Evolutionary conservation across 2,888 invertebrate species (phyloP), one percentile per base, ranked within the genome.

Genomic region (Falcaria lacertinaria): DNA sequence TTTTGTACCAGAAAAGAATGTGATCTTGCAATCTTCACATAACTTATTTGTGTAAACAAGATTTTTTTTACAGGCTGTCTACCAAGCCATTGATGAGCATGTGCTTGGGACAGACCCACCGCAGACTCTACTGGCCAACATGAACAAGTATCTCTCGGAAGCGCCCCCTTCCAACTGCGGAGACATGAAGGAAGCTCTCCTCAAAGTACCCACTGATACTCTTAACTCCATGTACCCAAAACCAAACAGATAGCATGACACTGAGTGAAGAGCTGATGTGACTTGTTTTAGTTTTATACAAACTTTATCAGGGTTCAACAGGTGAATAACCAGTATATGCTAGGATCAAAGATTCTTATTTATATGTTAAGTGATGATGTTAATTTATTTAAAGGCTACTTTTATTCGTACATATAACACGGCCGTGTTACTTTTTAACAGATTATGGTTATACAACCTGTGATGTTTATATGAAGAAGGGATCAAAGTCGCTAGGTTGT

Each of bases 31-130:
- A n/a, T n/a, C n/a, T n/a, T n/a, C n/a, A n/a, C n/a, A n/a, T n/a
- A n/a, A n/a, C n/a, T n/a, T n/a, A n/a, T n/a, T n/a, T n/a, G n/a
- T n/a, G n/a, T n/a, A n/a, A n/a, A n/a, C n/a, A n/a, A n/a, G n/a
- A n/a, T n/a, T n/a, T 48, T 54, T 54, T 44, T 78, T 74, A 22
- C 71, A 85, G 84, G 86, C 88, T 25, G 69, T 89, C 11, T 86
- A 88, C 53, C 69, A 64, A 42, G 82, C 86, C 1, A 69, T 87
- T 19, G 67, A 76, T 14, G 81, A 88, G 52, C 94, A 94, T 79
- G 91, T 92, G 54, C 66, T 96, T 11, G 93, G 93, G 2, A 90
- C 90, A 2, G 93, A 95, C 67, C 85, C 93, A 0, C 90, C 92
- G 43, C 84, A 87, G 45, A 90, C 92, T 43, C 87, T 95, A 50